phyloP scores from a whole-genome alignment of 2,888 invertebrate species.

The Drosophila nigricruria region DNA sequence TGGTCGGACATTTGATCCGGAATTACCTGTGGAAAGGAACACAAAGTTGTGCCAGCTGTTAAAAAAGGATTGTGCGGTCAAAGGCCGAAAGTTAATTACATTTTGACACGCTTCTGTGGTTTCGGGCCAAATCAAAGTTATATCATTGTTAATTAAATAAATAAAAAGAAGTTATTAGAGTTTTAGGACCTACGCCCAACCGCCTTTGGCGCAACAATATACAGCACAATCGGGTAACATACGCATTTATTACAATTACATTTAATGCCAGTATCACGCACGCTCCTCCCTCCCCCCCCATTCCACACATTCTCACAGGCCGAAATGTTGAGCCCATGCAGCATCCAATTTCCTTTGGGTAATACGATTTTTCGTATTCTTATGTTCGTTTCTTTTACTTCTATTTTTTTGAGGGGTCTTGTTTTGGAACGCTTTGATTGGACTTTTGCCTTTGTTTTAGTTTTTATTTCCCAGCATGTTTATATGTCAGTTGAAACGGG shows the following conservation, averaged over 20 bases:
- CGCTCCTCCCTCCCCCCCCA: background rate
- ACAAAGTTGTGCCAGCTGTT: slow-evolving; percentile 10
- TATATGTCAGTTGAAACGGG: slow-evolving; percentile 11
- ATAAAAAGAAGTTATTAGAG: slow-evolving; percentile 5
- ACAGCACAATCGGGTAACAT: slow-evolving; percentile 64
- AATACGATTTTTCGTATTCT: slow-evolving; percentile 2
- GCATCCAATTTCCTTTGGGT: slow-evolving; percentile 22
- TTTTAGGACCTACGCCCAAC: background rate
- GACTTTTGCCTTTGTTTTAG: slow-evolving; percentile 17
- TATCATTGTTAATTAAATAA: slow-evolving; percentile 17
- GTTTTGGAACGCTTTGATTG: slow-evolving; percentile 13
- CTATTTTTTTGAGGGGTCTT: background rate
- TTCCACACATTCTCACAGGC: background rate
- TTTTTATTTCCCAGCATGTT: slow-evolving; percentile 37
- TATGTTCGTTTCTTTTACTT: background rate
- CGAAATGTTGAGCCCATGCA: slow-evolving; percentile 7
- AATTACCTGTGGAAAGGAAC: background rate
- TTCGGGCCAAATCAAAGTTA: slow-evolving; percentile 5
- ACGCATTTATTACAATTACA: slow-evolving; percentile 72
- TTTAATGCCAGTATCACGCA: slow-evolving; percentile 33
- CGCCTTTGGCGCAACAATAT: slow-evolving; percentile 12
- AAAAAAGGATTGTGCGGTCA: slow-evolving; percentile 4
- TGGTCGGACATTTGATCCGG: slow-evolving; percentile 41
- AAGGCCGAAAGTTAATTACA: slow-evolving; percentile 22
- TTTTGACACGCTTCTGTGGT: slow-evolving; percentile 12